A percentile compares a stretch with the other conserved stretches of the same genome.
phyloP scores from a whole-genome alignment of 2,113 vertebrate species.

The Menura novaehollandiae region DNA sequence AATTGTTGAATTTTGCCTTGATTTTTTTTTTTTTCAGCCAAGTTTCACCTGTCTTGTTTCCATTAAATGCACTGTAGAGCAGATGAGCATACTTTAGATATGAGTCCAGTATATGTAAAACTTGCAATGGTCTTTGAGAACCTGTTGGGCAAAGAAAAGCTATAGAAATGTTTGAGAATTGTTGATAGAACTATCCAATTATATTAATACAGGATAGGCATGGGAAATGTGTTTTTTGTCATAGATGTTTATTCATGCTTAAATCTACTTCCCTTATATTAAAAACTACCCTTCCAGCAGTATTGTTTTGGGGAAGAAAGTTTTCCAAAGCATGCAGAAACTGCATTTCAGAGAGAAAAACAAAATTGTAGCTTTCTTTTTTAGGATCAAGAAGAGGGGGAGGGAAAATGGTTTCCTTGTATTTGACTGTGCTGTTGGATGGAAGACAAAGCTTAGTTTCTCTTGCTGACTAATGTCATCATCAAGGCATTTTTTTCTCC shows the following conservation, averaged over 20 bases:
- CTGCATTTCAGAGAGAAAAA: slow-evolving; percentile 51
- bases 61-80: background rate
- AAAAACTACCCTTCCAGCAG: background rate
- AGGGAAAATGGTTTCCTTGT: slow-evolving; percentile 70
- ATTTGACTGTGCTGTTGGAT: slow-evolving; percentile 37
- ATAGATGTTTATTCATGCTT: background rate
- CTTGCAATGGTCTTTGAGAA: background rate
- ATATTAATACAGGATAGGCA: background rate
- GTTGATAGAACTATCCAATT: background rate
- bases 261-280: background rate
- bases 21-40: background rate
- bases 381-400: slow-evolving; percentile 58
- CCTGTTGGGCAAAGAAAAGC: background rate
- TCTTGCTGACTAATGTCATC: slow-evolving; percentile 70
- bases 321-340: slow-evolving; percentile 22
- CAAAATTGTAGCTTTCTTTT: slow-evolving; percentile 42
- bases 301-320: background rate
- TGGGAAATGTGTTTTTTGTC: background rate
- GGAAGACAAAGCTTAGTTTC: slow-evolving; percentile 63
- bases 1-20: background rate
- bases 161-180: background rate
- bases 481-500: slow-evolving; percentile 34
- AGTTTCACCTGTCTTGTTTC: background rate
- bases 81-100: background rate
- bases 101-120: background rate